Evolutionary conservation across 2,888 invertebrate species (phyloP).

Genomic region (Steinernema scapterisci): DNA sequence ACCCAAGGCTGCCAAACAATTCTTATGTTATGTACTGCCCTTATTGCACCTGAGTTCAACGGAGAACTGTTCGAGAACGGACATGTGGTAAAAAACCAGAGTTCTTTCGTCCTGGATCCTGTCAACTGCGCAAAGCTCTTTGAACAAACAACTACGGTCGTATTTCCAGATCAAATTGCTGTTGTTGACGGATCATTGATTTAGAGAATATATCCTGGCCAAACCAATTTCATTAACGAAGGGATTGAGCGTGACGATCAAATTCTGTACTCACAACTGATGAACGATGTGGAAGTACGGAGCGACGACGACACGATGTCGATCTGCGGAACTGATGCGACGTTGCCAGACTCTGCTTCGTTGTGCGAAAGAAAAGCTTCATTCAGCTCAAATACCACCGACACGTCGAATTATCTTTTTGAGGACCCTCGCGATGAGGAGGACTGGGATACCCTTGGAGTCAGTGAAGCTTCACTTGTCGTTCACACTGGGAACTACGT

Average conservation of each 20-base stretch:
- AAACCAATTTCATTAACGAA: neutral
- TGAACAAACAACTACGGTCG: neutral
- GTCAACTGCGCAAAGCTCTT: neutral
- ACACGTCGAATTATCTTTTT: neutral
- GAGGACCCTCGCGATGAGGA: neutral
- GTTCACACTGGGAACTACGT: neutral
- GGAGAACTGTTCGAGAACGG: constrained; percentile 14
- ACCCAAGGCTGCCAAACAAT: constrained; percentile 14
- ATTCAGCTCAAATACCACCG: neutral
- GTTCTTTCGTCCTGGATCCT: neutral
- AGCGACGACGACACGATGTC: constrained; percentile 16
- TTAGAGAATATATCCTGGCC: constrained; percentile 3
- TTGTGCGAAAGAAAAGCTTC: neutral
- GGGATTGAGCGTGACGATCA: neutral
- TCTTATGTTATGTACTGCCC: neutral
- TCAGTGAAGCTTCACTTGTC: neutral
- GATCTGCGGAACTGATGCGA: neutral
- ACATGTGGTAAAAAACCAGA: neutral
- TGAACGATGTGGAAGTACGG: neutral
- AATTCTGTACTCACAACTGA: neutral
- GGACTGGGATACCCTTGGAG: neutral
- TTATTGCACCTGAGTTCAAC: neutral
- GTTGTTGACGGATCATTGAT: neutral
- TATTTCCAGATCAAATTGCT: too few relatives aligned
- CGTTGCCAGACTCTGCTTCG: constrained; percentile 1